Base-by-base conservation (phyloP, 2,797 vertebrate genomes). In the Todus mexicanus region DNA sequence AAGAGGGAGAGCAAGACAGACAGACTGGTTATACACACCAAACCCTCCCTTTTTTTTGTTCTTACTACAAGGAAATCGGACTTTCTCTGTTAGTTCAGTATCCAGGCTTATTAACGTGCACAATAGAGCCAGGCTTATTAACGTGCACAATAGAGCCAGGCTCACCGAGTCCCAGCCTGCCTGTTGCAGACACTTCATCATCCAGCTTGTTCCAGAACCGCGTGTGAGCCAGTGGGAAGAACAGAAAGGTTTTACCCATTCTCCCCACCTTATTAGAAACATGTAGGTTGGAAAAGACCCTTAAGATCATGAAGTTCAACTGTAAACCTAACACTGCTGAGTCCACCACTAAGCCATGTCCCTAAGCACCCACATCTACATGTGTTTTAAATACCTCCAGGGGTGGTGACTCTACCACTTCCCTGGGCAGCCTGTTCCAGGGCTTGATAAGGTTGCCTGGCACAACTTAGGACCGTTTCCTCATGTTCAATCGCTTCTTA, bases 141-240 rank as follows among this genome's bases (percentile, higher is more conserved):
- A n/a, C n/a, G n/a, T 26, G 40, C 20, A 12, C 14, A 61, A 18
- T 38, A 26, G 5, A 51, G 33, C 23, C 31, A 70, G 38, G 14
- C 20, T 72, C 75, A 42, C 11, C 0, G 0, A 84, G 45, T 83
- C 42, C 42, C 5, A 5, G 15, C 37, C 31, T 0, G 1, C 19
- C 69, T 53, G 10, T 25, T 61, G 10, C 26, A 56, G 64, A 73
- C 17, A 37, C 17, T 80, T 86, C 6, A 15, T 65, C 40, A 33
- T 68, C 22, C 27, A 50, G 9, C 15, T 19, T 26, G 5, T 65
- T 57, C 26, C 26, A 73, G 56, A 86, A 80, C 13, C 33, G 7
- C 31, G 54, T 14, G 22, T 31, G n/a, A 80, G 26, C 37, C 42
- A 65, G 22, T 29, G 19, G 45, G 29, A 86, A 76, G 27, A 50